Base-by-base conservation (phyloP, 1,140 invertebrate species). In the Halictus rubicundus region DNA sequence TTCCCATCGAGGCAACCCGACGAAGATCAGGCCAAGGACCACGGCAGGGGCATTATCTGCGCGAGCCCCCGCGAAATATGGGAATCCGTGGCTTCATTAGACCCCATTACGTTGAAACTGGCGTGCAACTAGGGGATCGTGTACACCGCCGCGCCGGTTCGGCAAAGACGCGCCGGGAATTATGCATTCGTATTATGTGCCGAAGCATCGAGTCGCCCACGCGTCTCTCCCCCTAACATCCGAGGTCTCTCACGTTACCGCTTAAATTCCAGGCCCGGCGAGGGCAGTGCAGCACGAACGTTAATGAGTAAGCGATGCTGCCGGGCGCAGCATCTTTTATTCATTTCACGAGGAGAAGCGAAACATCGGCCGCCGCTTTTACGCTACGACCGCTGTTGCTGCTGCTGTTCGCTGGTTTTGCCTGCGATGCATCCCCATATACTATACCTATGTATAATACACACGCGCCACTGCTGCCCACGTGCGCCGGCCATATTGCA, bases 281-380 rank as follows among this genome's bases (percentile, higher is more conserved):
- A 61, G 49, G 42, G n/a, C 61, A 68, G 37, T 65, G 60, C 73
- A 66, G 68, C 39, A 52, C 63, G n/a, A 64, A 61, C 82, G 86
- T 88, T 88, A 88, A 88, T 87, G 87, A 88, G 79, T 82, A 81
- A 81, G 72, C 79, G 71, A 88, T 85, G 75, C 78, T 83, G 54
- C 63, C 52, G 74, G 60, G 57, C 74, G 23, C 78, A 83, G 83
- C 84, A 89, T 89, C 88, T 89, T 89, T 89, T 89, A 89, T 88
- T 88, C 88, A 89, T 89, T 85, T 82, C 79, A 85, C 86, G 82
- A 80, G 25, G 25, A 81, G 83, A 70, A 80, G 76, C 85, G 83
- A 84, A 82, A 89, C 84, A 82, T 81, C 63, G 75, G 72, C 80
- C 65, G 78, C 71, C 77, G 73, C 73, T 78, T 82, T 87, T 86